Evolutionary conservation across 2,888 invertebrate genomes (phyloP).

Genomic region (Anoplius nigerrimus): DNA sequence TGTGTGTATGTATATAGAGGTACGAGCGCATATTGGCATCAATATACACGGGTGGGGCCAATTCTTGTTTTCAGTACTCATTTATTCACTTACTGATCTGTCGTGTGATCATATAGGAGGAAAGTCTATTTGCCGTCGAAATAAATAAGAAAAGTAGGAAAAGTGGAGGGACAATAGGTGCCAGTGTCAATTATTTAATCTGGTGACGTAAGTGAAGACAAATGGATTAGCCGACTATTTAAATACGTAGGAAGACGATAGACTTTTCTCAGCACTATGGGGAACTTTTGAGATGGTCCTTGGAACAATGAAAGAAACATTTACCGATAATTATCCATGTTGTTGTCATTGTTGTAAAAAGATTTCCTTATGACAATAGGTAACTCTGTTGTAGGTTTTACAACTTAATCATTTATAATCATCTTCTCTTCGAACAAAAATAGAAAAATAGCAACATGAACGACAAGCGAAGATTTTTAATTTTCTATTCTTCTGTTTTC

Average conservation of each 20-base stretch:
- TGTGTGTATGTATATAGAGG: too few relatives aligned
- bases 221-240: neutral
- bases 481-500: slow-evolving; percentile 80
- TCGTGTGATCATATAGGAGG: slow-evolving; percentile 54
- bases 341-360: slow-evolving; percentile 32
- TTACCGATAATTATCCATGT: too few relatives aligned
- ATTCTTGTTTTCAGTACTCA: neutral
- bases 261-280: slow-evolving; percentile 70
- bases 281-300: slow-evolving; percentile 78
- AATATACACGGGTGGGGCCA: too few relatives aligned
- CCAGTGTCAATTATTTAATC: neutral
- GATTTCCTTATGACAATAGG: slow-evolving; percentile 62
- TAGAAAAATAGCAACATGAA: slow-evolving; percentile 22
- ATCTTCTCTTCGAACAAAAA: too few relatives aligned
- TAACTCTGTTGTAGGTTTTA: slow-evolving; percentile 31
- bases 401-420: neutral
- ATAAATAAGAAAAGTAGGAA: neutral
- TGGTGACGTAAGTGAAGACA: neutral
- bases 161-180: neutral
- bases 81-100: slow-evolving; percentile 47
- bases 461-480: slow-evolving; percentile 59
- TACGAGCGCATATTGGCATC: too few relatives aligned
- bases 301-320: slow-evolving; percentile 69
- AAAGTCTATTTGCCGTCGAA: slow-evolving; percentile 13
- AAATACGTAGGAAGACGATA: slow-evolving; percentile 47